Evolutionary conservation across 53 echinoderm and acorn worm genomes (phyloP).

Genomic region (Zoroaster sp.): DNA sequence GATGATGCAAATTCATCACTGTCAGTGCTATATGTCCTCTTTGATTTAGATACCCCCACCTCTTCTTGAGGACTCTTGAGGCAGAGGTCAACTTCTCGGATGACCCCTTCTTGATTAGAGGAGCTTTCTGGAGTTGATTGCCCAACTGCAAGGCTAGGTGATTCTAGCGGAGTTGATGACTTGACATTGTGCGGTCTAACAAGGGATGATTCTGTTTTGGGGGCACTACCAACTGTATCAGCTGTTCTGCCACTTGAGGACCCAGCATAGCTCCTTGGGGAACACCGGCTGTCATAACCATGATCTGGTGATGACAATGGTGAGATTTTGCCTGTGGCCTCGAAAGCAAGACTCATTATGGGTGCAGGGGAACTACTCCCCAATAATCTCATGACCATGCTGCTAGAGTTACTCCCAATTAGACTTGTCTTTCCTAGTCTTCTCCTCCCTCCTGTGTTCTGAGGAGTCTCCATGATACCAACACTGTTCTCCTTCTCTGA

Average conservation of each 20-base stretch:
- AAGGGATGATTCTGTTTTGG: background rate
- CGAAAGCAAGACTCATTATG: conserved; percentile 25
- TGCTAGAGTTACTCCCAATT: background rate
- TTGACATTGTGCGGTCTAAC: background rate
- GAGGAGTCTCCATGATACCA: conserved; percentile 15
- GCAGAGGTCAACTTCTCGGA: background rate
- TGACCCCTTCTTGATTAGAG: too few relatives aligned
- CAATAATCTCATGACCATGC: background rate
- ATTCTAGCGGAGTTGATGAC: conserved; percentile 22
- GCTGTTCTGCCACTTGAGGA: background rate
- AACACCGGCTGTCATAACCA: conserved; percentile 14
- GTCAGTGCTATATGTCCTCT: conserved; percentile 40
- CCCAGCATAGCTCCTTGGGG: background rate
- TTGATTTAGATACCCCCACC: background rate
- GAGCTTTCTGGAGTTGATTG: conserved; percentile 4
- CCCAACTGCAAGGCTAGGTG: background rate
- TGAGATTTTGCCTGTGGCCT: background rate
- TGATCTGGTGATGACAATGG: conserved; percentile 16
- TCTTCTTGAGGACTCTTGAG: background rate
- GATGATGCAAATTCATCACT: conserved; percentile 32
- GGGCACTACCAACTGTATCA: background rate
- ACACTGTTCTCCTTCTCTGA: background rate
- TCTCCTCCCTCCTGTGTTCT: conserved; percentile 13
- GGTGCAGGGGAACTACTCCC: conserved; percentile 15
- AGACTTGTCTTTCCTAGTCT: background rate